Conservation (phyloP, 2,113 vertebrate species). For the Orthonyx spaldingii region DNA sequence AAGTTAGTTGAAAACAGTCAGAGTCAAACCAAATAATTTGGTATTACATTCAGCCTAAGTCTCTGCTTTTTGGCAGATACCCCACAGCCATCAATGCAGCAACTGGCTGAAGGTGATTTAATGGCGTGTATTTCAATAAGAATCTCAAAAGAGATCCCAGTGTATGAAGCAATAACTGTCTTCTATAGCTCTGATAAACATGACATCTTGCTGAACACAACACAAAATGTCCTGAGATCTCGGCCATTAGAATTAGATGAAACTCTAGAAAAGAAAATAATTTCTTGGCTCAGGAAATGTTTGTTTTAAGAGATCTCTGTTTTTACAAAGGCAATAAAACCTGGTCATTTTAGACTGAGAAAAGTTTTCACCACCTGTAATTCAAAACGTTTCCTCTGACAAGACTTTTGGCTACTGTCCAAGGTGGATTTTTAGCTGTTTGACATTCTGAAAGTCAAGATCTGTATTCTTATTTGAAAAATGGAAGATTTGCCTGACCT, state of each 20-base stretch:
- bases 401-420: background rate
- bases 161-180: constrained; percentile 38
- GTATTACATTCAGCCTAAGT: background rate
- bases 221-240: background rate
- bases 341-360: background rate
- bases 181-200: background rate
- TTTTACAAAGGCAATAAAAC: constrained; percentile 27
- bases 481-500: constrained; percentile 23
- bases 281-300: background rate
- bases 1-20: background rate
- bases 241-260: background rate
- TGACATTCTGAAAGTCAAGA: background rate
- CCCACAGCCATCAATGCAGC: background rate
- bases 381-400: background rate
- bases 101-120: constrained; percentile 29
- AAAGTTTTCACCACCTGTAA: background rate
- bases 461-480: constrained; percentile 6
- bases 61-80: background rate
- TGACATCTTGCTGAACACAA: background rate
- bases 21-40: background rate
- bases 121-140: constrained; percentile 20
- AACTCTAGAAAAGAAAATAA: background rate
- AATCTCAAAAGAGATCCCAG: background rate
- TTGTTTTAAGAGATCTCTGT: background rate
- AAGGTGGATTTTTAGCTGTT: background rate